Evolutionary conservation across 2,797 vertebrate genomes (phyloP), one percentile per base, ranked within the genome.

Genomic region (Columba guinea): DNA sequence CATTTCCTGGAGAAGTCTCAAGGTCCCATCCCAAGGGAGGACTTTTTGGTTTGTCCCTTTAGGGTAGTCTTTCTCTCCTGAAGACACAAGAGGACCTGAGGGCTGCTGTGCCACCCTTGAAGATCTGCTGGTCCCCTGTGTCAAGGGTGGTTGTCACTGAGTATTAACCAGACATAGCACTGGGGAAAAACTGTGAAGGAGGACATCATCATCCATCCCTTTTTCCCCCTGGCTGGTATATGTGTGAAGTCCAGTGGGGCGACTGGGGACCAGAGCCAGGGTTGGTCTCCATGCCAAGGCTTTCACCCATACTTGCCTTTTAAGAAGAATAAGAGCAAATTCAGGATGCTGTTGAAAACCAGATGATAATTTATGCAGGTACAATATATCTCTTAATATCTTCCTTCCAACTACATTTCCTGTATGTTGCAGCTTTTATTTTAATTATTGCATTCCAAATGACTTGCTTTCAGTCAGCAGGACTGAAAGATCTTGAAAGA

Each of bases 401-500:
- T 89, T 85, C 84, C 53, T 94, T 94, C 94, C 88, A 92, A 94
- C 86, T 91, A 90, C 11, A 46, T 93, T 96, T 93, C 35, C 76
- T 93, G 84, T 46, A 90, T 93, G 74, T 96, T 95, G 92, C 87
- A 89, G 89, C 96, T 96, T 96, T 97, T 95, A 96, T 96, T 96
- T 95, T 96, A 97, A 96, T 96, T 96, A 91, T 95, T 93, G 93
- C 90, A 95, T 95, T 96, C 93, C 67, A 94, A 94, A 95, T 95
- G n/a, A 92, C 80, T 97, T 91, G 88, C 87, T 96, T 97, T 94
- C 93, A 94, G 93, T 95, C 94, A 91, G 96, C 71, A 95, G 91
- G 95, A 82, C 82, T 58, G 55, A 96, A 97, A 96, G 94, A 96
- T 96, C 96, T 96, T 96, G 94, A 95, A 96, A 97, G 94, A 96